Evolutionary conservation across 2,113 vertebrate genomes (phyloP).

Genomic region (Vidua chalybeata): DNA sequence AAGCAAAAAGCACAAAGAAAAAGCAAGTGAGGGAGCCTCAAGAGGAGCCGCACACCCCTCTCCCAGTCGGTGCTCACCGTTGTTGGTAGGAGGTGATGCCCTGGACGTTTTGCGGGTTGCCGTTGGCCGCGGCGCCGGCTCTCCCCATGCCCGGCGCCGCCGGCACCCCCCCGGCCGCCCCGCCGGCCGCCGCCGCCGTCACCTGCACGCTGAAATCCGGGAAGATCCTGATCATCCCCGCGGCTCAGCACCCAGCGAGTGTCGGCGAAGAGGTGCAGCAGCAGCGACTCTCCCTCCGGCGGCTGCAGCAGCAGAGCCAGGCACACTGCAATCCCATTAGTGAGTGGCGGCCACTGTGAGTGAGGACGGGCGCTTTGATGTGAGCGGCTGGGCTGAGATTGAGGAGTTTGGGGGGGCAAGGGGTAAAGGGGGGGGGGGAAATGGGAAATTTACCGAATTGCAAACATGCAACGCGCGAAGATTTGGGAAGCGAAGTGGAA

Average conservation of each 20-base stretch:
- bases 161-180: constrained; percentile 82
- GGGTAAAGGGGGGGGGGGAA: neutral
- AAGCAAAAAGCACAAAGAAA: constrained; percentile 63
- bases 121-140: constrained; percentile 87
- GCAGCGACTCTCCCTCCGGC: neutral
- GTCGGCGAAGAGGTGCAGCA: neutral
- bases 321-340: neutral
- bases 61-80: constrained; percentile 82
- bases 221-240: neutral
- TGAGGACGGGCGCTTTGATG: neutral
- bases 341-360: neutral
- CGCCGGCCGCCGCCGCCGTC: constrained; percentile 72
- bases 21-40: constrained; percentile 63
- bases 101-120: constrained; percentile 91
- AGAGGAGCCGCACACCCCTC: constrained; percentile 54
- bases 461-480: neutral
- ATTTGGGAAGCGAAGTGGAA: neutral
- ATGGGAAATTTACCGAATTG: neutral
- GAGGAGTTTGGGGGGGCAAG: neutral
- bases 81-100: constrained; percentile 94
- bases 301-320: neutral
- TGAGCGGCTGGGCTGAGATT: neutral
- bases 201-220: neutral
- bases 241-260: neutral
- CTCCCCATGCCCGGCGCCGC: constrained; percentile 86